Percentiles rank a stretch among this genome's conserved stretches.
Evolutionary conservation across 2,888 invertebrate genomes (phyloP).

Genomic region (Noctua janthina): DNA sequence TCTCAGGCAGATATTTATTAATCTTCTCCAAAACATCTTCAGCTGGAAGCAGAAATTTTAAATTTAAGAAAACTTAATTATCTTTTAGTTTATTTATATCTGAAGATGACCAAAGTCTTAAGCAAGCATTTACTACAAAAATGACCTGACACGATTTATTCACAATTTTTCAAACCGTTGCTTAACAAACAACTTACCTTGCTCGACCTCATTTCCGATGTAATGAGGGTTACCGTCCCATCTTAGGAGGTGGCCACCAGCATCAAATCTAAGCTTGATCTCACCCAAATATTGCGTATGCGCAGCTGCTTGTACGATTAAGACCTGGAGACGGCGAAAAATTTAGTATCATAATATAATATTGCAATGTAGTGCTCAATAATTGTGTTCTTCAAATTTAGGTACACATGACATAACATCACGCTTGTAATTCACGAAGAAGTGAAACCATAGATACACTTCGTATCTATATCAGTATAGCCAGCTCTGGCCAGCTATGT

Average conservation of each 20-base stretch:
- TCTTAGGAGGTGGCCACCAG: slow-evolving; percentile 91
- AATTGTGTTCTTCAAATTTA: neutral
- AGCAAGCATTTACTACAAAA: neutral
- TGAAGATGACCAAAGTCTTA: neutral
- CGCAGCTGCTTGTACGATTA: slow-evolving; percentile 94
- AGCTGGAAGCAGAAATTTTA: slow-evolving; percentile 69
- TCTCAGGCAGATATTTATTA: slow-evolving; percentile 90
- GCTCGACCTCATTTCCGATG: slow-evolving; percentile 89
- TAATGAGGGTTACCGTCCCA: slow-evolving; percentile 94
- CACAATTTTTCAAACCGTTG: neutral
- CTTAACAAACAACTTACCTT: slow-evolving; percentile 69
- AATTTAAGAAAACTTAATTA: neutral
- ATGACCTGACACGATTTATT: neutral
- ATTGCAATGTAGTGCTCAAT: neutral
- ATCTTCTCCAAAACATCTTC: slow-evolving; percentile 90
- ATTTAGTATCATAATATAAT: too few relatives aligned
- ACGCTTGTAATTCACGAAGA: neutral
- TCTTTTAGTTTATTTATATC: neutral
- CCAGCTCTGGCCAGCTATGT: neutral
- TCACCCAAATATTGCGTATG: slow-evolving; percentile 95
- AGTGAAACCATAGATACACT: neutral
- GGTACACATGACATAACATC: neutral
- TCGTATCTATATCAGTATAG: neutral
- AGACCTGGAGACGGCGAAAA: slow-evolving; percentile 79
- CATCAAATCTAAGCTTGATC: slow-evolving; percentile 93